Base-by-base conservation (phyloP, 2,888 invertebrate genomes). In the Sphinx pinastri region DNA sequence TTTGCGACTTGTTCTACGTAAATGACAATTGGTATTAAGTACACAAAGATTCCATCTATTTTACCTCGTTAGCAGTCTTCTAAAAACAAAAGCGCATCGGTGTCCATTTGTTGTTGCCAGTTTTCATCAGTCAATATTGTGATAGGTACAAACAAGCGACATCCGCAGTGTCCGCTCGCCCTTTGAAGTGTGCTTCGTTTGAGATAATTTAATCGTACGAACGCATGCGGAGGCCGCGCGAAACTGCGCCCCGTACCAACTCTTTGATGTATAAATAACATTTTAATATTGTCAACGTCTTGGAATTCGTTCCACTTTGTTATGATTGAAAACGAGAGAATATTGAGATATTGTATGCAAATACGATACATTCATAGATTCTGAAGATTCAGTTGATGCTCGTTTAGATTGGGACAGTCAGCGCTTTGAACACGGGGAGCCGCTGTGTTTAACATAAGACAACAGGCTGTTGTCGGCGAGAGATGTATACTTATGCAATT, bases 171-270 rank as follows among this genome's bases (percentile, higher is more conserved):
- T 71, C 73, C 75, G 71, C 71, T 31, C 73, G 69, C 72, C 74
- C 85, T 89, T 89, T 88, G 88, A 89, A 79, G 85, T 84, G 73
- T 71, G 71, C 68, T 31, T 13, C 51, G 82, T 84, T 84, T 78
- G 77, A 81, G 79, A 84, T 87, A 84, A 87, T 87, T 84, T 79
- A 80, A 85, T 85, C 80, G 77, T 77, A 72, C 75, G 67, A 59
- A 45, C 47, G 47, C 51, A 54, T 38, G 19, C 31, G 49, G 25
- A 73, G 76, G 72, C 71, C 66, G 57, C 52, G 67, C 10, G 25
- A 57, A 47, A 71, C 69, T 74, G 73, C 47, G 16, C 16, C 51
- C 68, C 38, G 52, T 49, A 14, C n/a, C 8, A 19, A 49, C 45
- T 66, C 79, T 79, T 79, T 79, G 80, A 79, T 69, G 75, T 80